Evolutionary conservation across 2,113 vertebrate species (phyloP).

Genomic region (Delphinus delphis): DNA sequence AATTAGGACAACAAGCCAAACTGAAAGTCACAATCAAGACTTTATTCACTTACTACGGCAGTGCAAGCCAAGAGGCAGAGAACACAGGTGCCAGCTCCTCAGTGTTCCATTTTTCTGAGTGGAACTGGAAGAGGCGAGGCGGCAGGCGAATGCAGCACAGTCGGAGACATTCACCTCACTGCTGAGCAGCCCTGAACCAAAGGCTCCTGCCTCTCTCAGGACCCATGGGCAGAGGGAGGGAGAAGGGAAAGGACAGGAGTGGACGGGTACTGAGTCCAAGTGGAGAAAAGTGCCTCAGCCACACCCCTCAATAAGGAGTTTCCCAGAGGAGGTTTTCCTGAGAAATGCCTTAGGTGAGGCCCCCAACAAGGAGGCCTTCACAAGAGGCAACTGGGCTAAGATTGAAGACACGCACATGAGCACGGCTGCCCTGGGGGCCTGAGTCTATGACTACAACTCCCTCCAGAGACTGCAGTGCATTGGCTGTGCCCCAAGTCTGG

Average conservation of each 20-base stretch:
- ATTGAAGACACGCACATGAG: background rate
- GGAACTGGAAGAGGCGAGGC: background rate
- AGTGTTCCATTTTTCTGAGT: background rate
- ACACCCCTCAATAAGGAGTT: background rate
- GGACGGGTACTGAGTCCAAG: background rate
- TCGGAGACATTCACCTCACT: background rate
- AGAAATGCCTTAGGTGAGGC: background rate
- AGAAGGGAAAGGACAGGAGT: background rate
- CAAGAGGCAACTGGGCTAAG: background rate
- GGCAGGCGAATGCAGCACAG: background rate
- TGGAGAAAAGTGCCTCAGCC: background rate
- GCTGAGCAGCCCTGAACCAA: background rate
- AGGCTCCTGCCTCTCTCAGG: background rate
- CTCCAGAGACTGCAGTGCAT: background rate
- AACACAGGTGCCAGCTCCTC: background rate
- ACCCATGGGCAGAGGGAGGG: rapidly evolving
- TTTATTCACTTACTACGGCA: background rate
- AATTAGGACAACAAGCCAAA: background rate
- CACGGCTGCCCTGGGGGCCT: background rate
- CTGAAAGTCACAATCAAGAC: background rate
- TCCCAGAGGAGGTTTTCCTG: background rate
- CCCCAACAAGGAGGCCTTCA: background rate
- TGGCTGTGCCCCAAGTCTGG: background rate
- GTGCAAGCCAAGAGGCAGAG: background rate
- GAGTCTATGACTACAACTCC: background rate